Conservation (phyloP, 2,888 invertebrate species). For the Hipparchia semele region DNA sequence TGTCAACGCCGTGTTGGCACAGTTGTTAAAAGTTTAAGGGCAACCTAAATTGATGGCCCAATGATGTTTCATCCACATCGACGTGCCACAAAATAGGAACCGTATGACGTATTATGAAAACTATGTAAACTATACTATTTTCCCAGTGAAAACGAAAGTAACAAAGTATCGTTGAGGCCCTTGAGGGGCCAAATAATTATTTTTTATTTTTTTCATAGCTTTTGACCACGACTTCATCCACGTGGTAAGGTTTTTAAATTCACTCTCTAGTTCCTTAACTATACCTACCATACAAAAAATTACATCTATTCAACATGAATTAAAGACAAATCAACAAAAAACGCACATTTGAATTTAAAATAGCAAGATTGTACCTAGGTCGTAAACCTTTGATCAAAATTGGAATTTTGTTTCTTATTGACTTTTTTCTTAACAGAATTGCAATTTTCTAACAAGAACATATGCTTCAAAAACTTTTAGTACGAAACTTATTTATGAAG, state of each 20-base stretch:
- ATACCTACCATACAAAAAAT: background rate
- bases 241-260: no score
- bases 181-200: no score
- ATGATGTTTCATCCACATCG: constrained; percentile 26
- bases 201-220: no score
- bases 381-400: no score
- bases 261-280: no score
- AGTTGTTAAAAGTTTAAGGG: constrained; percentile 43
- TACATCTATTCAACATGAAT: background rate
- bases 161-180: no score
- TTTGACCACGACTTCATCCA: no score
- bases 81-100: constrained; percentile 6
- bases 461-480: background rate
- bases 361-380: background rate
- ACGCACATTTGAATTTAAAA: background rate
- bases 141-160: no score
- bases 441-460: background rate
- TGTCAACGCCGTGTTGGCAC: constrained; percentile 39
- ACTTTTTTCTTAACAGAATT: no score
- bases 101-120: constrained; percentile 5
- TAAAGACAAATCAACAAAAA: background rate
- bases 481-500: background rate
- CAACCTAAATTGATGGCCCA: constrained; percentile 35
- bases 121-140: background rate
- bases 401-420: no score